Evolutionary conservation across 2,797 vertebrate species (phyloP).

Genomic region (Macropus fuliginosus): DNA sequence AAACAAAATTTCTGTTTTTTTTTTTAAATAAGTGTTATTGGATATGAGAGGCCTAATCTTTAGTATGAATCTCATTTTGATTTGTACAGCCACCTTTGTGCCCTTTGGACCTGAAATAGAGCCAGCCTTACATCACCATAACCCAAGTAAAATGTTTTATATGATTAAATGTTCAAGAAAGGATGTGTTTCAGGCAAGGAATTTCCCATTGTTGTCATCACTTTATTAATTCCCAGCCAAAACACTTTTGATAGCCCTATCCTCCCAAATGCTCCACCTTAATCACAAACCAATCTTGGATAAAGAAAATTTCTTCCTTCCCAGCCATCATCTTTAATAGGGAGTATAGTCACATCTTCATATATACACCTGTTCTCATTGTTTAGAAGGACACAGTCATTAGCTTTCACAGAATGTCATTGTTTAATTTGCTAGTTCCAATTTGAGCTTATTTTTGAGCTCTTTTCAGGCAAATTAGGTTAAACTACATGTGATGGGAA

Average conservation of each 20-base stretch:
- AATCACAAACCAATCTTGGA: neutral
- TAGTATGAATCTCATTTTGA: neutral
- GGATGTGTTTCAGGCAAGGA: neutral
- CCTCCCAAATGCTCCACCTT: neutral
- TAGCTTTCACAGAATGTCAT: slow-evolving; percentile 72
- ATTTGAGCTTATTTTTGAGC: slow-evolving; percentile 83
- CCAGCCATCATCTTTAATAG: neutral
- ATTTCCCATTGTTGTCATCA: neutral
- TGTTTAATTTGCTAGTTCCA: slow-evolving; percentile 82
- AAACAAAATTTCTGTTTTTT: neutral
- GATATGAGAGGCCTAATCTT: neutral
- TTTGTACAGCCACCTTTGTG: neutral
- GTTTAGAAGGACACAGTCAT: slow-evolving; percentile 11
- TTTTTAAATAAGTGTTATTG: neutral
- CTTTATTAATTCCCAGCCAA: neutral
- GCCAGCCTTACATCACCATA: neutral
- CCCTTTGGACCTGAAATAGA: neutral
- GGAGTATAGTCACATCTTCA: neutral
- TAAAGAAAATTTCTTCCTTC: neutral
- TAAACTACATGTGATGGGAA: slow-evolving; percentile 82
- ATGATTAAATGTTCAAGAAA: neutral
- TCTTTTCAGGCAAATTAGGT: slow-evolving; percentile 85
- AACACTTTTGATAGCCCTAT: neutral
- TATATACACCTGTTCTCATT: neutral
- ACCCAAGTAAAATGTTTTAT: neutral